Base-by-base conservation (phyloP, 2,797 vertebrate species). In the Oryzias dopingdopingensis region DNA sequence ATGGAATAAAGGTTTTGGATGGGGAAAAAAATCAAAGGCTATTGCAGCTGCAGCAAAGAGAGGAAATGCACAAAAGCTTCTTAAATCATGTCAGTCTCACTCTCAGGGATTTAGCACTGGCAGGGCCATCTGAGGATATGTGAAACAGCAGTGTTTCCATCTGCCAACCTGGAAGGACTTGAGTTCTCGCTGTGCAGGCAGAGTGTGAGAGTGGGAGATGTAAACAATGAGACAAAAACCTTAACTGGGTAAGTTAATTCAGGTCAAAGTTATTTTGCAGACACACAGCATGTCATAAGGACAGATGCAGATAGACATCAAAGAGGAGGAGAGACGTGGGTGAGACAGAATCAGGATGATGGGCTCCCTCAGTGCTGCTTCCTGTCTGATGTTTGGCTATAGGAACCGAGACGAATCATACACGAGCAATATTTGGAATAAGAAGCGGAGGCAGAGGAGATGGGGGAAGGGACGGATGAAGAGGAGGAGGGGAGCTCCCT, bases 81-180 rank as follows among this genome's bases (percentile, higher is more conserved):
- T 87, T 80, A 85, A 80, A 84, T 84, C 72, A 72, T 52, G 80
- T 81, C 84, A 80, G 86, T 74, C 76, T 77, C 83, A 82, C 84
- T 80, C 77, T 70, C 50, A 63, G 82, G 85, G 85, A 76, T 84
- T 83, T 77, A 76, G 81, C 70, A 59, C 0, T 56, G 70, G 62
- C 77, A 37, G 62, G 61, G 68, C 61, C 41, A 62, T 69, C 70
- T 74, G 72, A 71, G 65, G 70, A 84, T 76, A 63, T 72, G 81
- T 89, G 87, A 84, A 77, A 87, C 79, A 51, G 44, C 76, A 77
- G 3, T 70, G 64, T 67, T 74, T 79, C 80, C 78, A 77, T 86
- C 80, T 80, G 84, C 73, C 83, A 83, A 78, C 66, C 76, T 68
- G 61, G 40, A 66, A 18, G 64, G 58, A 77, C 54, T 66, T 71